A percentile compares a stretch with the other conserved stretches of the same genome.
These are phyloP conservation scores for Anabas testudineus DNA, from an alignment of 2,797 vertebrate genomes.

Conservation along the genomic window DNA sequence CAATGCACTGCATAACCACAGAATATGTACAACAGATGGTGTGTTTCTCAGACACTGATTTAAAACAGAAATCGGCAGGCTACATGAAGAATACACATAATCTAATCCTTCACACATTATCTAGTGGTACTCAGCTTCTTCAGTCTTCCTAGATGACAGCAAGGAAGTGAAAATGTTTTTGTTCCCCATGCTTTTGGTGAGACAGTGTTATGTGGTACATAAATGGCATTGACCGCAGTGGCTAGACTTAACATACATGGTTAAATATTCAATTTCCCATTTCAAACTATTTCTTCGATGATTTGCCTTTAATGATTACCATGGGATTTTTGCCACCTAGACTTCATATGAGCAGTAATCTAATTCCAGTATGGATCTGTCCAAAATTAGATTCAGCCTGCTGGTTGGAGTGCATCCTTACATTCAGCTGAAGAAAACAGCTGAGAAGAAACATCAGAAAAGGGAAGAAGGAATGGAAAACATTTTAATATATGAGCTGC, in stretches of 20 bases:
- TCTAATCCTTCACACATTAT: conserved; percentile 4
- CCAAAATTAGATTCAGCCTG: conserved; percentile 46
- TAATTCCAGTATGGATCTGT: conserved; percentile 35
- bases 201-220: not conserved
- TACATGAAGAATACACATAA: not conserved
- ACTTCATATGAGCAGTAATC: conserved; percentile 40
- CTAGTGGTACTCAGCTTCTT: not conserved
- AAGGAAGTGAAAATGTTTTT: not conserved
- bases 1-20: not conserved
- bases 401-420: conserved; percentile 11
- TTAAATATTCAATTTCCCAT: conserved; percentile 33
- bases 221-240: conserved; percentile 6
- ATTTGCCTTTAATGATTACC: conserved; percentile 39
- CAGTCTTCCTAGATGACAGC: conserved; percentile 6
- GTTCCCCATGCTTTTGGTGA: not conserved
- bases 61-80: conserved; percentile 9
- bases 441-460: conserved; percentile 22
- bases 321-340: conserved; percentile 11
- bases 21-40: conserved; percentile 15
- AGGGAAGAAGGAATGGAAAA: not conserved
- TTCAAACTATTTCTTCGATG: conserved; percentile 30
- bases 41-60: conserved; percentile 10
- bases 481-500: not conserved
- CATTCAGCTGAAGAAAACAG: conserved; percentile 31
- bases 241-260: not conserved